A percentile compares a stretch with the other conserved stretches of the same genome.
These are phyloP conservation scores for Hemitrygon akajei DNA, from an alignment of 2,797 vertebrate species.

Conservation along the genomic window DNA sequence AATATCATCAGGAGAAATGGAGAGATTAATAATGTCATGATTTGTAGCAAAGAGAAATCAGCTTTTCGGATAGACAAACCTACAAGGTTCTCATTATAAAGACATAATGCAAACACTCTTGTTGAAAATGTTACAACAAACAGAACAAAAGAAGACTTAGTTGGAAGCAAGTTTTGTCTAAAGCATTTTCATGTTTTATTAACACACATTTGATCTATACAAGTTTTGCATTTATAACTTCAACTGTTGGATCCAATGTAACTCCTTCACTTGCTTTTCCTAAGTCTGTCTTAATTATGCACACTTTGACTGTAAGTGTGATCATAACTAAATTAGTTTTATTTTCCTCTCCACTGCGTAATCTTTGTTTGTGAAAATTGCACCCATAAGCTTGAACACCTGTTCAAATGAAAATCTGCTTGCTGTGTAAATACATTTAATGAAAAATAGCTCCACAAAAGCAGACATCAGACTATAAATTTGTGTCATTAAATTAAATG, in stretches of 20 bases:
- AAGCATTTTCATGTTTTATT: not conserved
- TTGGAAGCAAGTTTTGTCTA: not conserved
- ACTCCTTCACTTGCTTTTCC: not conserved
- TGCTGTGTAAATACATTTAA: not conserved
- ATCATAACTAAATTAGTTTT: conserved; percentile 15
- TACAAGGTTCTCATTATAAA: not conserved
- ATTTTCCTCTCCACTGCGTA: not conserved
- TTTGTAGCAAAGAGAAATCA: not conserved
- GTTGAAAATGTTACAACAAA: not conserved
- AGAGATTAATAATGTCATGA: not conserved
- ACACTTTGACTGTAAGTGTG: conserved; percentile 3
- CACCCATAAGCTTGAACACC: conserved; percentile 17
- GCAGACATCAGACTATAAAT: conserved; percentile 23
- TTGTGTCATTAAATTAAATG: conserved; percentile 9
- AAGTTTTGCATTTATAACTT: not conserved
- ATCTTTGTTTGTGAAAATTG: conserved; percentile 25
- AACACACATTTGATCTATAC: not conserved
- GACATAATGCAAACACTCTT: not conserved
- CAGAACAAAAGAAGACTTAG: not conserved
- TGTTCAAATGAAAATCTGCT: conserved; percentile 11
- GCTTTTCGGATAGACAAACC: not conserved
- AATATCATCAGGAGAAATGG: too few species aligned
- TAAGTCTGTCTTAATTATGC: not conserved
- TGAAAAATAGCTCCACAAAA: conserved; percentile 17
- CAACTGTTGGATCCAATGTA: not conserved